These are phyloP conservation scores for Chymomyza costata DNA, from an alignment of 1,140 invertebrate genomes.

Conservation along the genomic window DNA sequence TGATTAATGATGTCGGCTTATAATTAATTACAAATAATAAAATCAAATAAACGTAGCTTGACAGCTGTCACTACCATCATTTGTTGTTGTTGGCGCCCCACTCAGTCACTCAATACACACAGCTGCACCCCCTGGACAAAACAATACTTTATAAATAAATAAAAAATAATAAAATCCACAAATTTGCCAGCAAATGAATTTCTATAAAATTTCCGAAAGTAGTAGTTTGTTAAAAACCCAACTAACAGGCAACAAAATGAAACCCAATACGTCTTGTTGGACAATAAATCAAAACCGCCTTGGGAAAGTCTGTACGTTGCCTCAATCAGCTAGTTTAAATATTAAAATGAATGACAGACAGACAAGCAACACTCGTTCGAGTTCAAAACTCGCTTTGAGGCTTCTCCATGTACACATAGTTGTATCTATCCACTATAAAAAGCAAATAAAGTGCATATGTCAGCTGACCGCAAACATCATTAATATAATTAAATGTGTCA, in stretches of 20 bases:
- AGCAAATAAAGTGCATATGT: conserved; percentile 73
- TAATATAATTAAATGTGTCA: conserved; percentile 75
- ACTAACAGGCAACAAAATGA: conserved; percentile 36
- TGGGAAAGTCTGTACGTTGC: conserved; percentile 39
- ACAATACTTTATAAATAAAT: conserved; percentile 1
- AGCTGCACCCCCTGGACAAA: neutral
- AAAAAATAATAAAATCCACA: conserved; percentile 27
- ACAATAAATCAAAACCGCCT: conserved; percentile 46
- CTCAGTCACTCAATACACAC: neutral
- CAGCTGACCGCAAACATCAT: conserved; percentile 74
- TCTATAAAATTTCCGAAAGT: conserved; percentile 41
- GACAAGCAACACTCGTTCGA: conserved; percentile 12
- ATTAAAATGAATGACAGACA: conserved; percentile 25
- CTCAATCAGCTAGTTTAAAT: conserved; percentile 35
- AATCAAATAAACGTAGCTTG: conserved; percentile 71
- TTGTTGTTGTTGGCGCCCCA: conserved; percentile 55
- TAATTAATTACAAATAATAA: conserved; percentile 75
- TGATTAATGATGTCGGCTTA: conserved; percentile 65
- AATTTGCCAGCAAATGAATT: conserved; percentile 67
- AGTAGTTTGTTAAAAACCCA: conserved; percentile 26
- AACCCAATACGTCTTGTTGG: conserved; percentile 50
- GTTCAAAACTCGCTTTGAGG: no score
- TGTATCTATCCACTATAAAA: conserved; percentile 31
- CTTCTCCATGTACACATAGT: no score
- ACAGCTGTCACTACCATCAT: conserved; percentile 74